Evolutionary conservation across 1,140 invertebrate species (phyloP).

Genomic region (Ectropis grisescens): DNA sequence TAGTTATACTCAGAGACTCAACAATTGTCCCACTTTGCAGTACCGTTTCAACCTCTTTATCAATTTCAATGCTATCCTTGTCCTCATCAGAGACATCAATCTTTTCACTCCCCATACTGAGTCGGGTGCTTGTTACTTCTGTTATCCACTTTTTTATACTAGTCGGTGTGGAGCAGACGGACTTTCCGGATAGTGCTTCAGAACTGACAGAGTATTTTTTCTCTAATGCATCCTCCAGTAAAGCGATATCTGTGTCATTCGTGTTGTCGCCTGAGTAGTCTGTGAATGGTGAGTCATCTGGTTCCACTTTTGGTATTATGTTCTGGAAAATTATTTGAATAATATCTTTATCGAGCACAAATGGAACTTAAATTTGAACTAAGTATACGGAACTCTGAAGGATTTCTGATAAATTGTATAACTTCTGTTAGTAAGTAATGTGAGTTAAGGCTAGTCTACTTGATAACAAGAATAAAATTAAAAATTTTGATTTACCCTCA

Average conservation of each 20-base stretch:
- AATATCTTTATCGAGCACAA: no score
- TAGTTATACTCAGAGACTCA: constrained; percentile 53
- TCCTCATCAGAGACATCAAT: constrained; percentile 28
- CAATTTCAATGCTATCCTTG: constrained; percentile 55
- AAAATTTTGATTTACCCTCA: no score
- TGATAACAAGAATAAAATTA: no score
- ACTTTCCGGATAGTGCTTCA: constrained; percentile 27
- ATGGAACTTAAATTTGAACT: no score
- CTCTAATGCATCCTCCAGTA: constrained; percentile 37
- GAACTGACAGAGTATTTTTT: constrained; percentile 42
- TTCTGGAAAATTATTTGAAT: constrained; percentile 43
- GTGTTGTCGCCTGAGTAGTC: constrained; percentile 59
- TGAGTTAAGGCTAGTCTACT: no score
- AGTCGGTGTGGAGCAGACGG: constrained; percentile 12
- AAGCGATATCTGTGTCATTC: constrained; percentile 51
- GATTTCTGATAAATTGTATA: no score
- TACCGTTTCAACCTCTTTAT: constrained; percentile 59
- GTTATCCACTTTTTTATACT: constrained; percentile 49
- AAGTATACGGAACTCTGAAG: no score
- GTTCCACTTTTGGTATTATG: constrained; percentile 52
- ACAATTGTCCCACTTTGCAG: constrained; percentile 59
- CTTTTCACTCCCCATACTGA: constrained; percentile 41
- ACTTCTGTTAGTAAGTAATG: no score
- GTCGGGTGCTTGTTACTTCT: constrained; percentile 60
- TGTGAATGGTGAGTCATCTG: constrained; percentile 47